A percentile compares a stretch with the other conserved stretches of the same genome.
Evolutionary conservation across 2,888 invertebrate species (phyloP).

Genomic region (Stenodema calcarata): DNA sequence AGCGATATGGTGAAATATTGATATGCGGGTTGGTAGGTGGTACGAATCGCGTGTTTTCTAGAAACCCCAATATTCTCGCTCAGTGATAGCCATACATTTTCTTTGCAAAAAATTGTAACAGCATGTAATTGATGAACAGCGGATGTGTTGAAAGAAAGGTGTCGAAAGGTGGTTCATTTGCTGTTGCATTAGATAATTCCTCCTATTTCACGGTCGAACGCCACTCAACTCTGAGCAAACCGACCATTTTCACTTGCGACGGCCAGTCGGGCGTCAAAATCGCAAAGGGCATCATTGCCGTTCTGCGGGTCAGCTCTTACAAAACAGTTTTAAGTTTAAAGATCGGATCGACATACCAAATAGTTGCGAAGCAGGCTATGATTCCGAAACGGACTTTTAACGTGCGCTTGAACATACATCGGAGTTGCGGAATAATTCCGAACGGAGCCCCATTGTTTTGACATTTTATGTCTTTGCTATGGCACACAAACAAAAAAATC

Average conservation of each 20-base stretch:
- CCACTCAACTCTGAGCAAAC: background rate
- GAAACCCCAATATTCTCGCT: too few relatives aligned
- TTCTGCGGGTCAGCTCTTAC: constrained; percentile 1
- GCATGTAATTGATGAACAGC: background rate
- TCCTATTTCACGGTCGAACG: constrained; percentile 10
- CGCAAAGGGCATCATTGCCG: constrained; percentile 33
- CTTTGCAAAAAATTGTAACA: too few relatives aligned
- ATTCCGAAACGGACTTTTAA: constrained; percentile 8
- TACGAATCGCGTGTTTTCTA: too few relatives aligned
- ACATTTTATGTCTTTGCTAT: too few relatives aligned
- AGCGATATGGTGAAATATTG: too few relatives aligned
- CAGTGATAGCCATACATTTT: too few relatives aligned
- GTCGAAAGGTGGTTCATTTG: background rate
- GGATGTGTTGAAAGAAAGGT: background rate
- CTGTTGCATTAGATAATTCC: constrained; percentile 8
- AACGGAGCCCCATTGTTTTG: background rate
- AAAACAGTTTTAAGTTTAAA: background rate
- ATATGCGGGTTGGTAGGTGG: too few relatives aligned
- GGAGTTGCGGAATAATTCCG: background rate
- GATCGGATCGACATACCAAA: constrained; percentile 1
- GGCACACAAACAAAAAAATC: too few relatives aligned
- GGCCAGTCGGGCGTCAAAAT: constrained; percentile 35
- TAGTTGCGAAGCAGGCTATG: background rate
- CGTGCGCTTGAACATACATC: background rate
- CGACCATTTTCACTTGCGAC: constrained; percentile 25